A percentile compares a stretch with the other conserved stretches of the same genome.
Conservation (phyloP, 2,113 vertebrate genomes). For the Eublepharis macularius region DNA sequence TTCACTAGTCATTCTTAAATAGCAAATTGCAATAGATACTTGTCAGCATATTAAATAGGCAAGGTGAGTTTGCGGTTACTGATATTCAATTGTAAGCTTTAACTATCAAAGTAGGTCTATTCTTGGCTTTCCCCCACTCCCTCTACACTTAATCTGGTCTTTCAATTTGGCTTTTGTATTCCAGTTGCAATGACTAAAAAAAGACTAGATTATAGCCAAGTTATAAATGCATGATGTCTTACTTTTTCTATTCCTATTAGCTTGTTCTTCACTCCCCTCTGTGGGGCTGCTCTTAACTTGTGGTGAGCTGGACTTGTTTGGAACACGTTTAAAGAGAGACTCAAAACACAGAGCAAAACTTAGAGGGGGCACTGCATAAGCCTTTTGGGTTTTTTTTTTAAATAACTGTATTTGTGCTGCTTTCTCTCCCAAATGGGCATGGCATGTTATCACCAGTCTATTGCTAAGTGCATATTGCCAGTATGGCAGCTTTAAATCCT, state of each 20-base stretch:
- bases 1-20: conserved; percentile 69
- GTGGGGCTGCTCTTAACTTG: conserved; percentile 65
- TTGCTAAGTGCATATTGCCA: conserved; percentile 50
- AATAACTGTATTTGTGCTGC: conserved; percentile 54
- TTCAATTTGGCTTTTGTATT: conserved; percentile 75
- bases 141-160: conserved; percentile 70
- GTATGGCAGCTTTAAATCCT: conserved; percentile 54
- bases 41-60: conserved; percentile 66
- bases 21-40: conserved; percentile 69
- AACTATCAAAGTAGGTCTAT: conserved; percentile 75
- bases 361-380: conserved; percentile 74
- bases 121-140: conserved; percentile 67
- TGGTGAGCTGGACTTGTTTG: conserved; percentile 84
- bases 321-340: not conserved
- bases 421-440: conserved; percentile 43
- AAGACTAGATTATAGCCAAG: conserved; percentile 61
- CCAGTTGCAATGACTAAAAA: conserved; percentile 66
- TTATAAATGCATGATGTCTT: conserved; percentile 71
- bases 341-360: conserved; percentile 49
- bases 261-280: conserved; percentile 51
- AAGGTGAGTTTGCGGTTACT: conserved; percentile 66
- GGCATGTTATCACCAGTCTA: conserved; percentile 53
- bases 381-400: conserved; percentile 62
- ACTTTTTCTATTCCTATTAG: conserved; percentile 28
- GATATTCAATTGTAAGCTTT: conserved; percentile 60